phyloP scores from a whole-genome alignment of 2,888 invertebrate genomes.

The Ophion obscuratus region DNA sequence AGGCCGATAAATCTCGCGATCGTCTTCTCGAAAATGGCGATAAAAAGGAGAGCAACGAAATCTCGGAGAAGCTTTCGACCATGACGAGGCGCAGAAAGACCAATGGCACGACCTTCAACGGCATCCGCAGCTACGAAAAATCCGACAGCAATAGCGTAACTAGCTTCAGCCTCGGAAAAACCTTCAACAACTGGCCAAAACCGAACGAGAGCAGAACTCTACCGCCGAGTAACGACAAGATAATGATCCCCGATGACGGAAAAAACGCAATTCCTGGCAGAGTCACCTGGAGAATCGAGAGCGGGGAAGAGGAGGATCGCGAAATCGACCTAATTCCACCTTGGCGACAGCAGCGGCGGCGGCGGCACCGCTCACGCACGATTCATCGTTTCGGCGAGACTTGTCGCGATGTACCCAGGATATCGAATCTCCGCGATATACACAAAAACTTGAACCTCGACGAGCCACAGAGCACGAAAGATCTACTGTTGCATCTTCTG shows the following conservation, averaged over 20 bases:
- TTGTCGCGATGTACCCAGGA: constrained; percentile 81
- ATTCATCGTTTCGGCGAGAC: constrained; percentile 81
- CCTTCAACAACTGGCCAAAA: constrained; percentile 7
- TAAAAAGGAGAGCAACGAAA: constrained; percentile 76
- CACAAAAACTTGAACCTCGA: constrained; percentile 80
- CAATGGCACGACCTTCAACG: constrained; percentile 81
- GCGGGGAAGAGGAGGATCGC: constrained; percentile 14
- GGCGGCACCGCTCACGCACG: constrained; percentile 64
- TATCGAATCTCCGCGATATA: constrained; percentile 78
- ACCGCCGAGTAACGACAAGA: background rate
- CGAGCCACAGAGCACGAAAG: constrained; percentile 87
- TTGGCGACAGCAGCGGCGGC: constrained; percentile 74
- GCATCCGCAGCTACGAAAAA: constrained; percentile 73
- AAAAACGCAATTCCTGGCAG: background rate
- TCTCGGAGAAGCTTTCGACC: constrained; percentile 79
- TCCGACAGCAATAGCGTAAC: constrained; percentile 29
- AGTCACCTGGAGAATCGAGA: constrained; percentile 47
- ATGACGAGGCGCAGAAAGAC: constrained; percentile 77
- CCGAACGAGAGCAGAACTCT: constrained; percentile 12
- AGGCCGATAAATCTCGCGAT: background rate
- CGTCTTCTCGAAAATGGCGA: background rate
- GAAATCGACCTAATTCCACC: constrained; percentile 80
- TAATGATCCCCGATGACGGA: constrained; percentile 2
- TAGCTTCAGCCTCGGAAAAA: constrained; percentile 64
- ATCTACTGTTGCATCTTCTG: constrained; percentile 89